Conservation (phyloP, 2,113 vertebrate genomes). For the Felis chaus region DNA sequence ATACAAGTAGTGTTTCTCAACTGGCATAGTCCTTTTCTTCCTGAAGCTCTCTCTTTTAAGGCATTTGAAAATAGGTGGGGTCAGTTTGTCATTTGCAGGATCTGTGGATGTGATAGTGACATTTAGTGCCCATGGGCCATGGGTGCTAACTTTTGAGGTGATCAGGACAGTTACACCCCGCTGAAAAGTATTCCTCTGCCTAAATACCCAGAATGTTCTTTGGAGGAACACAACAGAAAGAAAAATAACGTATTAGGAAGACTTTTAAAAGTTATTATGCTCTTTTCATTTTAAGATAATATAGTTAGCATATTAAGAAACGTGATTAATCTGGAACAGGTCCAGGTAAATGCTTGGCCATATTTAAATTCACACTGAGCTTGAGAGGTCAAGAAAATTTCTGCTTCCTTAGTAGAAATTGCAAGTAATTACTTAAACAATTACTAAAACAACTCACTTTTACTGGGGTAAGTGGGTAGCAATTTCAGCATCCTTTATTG, state of each 20-base stretch:
- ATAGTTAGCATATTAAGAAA: background rate
- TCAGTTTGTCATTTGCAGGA: background rate
- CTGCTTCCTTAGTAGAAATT: slow-evolving; percentile 29
- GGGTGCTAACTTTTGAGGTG: slow-evolving; percentile 25
- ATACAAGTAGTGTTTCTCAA: background rate
- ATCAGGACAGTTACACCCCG: background rate
- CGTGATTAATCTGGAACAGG: background rate
- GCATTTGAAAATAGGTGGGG: background rate
- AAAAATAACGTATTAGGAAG: background rate
- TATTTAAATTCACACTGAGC: slow-evolving; percentile 2
- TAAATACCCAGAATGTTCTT: background rate
- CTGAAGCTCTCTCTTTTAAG: background rate
- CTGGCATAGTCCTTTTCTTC: background rate
- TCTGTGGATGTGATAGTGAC: background rate
- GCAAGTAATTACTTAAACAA: slow-evolving; percentile 34
- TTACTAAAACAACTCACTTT: slow-evolving; percentile 41
- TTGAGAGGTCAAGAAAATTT: slow-evolving; percentile 1
- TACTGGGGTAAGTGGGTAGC: background rate
- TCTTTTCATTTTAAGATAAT: slow-evolving; percentile 36
- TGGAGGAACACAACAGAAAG: background rate
- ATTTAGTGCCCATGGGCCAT: background rate
- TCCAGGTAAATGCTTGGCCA: background rate
- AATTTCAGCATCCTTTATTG: slow-evolving; percentile 29
- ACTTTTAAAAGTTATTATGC: background rate
- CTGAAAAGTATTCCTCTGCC: background rate